A percentile compares a stretch with the other conserved stretches of the same genome.
These are phyloP conservation scores for Ailuropoda melanoleuca DNA, from an alignment of 2,113 vertebrate species.

Conservation along the genomic window DNA sequence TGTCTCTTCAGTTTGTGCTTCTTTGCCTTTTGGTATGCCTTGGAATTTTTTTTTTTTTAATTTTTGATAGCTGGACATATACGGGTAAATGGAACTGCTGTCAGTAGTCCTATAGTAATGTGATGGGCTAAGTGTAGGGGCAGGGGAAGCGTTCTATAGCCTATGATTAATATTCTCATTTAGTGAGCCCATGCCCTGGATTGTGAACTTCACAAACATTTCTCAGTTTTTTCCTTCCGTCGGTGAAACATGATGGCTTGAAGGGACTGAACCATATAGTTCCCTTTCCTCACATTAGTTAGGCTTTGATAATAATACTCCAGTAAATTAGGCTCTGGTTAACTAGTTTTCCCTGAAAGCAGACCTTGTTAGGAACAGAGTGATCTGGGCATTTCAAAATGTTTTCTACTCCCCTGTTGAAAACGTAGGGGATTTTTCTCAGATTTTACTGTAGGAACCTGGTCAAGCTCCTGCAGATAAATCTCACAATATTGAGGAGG, in stretches of 20 bases:
- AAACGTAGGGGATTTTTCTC: neutral
- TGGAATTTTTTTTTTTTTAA: neutral
- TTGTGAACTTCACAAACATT: neutral
- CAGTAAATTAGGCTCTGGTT: neutral
- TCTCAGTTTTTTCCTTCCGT: neutral
- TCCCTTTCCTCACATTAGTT: neutral
- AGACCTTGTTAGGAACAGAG: neutral
- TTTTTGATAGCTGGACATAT: too few relatives aligned
- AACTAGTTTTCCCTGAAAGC: neutral
- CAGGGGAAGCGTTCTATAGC: neutral
- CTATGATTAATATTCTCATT: neutral
- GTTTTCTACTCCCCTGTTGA: neutral
- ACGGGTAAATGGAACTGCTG: neutral
- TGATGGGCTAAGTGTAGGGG: neutral
- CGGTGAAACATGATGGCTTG: neutral
- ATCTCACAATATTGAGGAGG: neutral
- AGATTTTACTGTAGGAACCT: neutral
- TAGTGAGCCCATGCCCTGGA: neutral
- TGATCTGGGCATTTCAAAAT: neutral
- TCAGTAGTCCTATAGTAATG: neutral
- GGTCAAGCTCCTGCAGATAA: neutral
- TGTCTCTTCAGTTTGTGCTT: neutral
- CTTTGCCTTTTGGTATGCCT: neutral
- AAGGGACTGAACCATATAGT: neutral
- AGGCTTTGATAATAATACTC: neutral